A percentile compares a stretch with the other conserved stretches of the same genome.
These are phyloP conservation scores for Heteractis magnifica DNA, from an alignment of 92 coral and sea anemone genomes.

Conservation along the genomic window DNA sequence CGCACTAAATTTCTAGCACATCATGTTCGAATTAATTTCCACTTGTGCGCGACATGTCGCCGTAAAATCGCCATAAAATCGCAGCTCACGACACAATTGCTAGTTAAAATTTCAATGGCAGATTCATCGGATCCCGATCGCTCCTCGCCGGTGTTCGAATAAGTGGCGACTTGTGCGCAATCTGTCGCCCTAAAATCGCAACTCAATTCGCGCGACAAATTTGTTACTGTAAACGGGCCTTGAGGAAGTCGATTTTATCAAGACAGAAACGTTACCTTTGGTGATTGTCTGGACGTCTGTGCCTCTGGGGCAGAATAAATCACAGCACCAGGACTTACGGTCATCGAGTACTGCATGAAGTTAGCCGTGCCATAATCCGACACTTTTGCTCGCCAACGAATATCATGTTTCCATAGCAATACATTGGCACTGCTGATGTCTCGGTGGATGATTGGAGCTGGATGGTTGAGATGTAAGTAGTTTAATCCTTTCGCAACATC, in stretches of 20 bases:
- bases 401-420: conserved; percentile 73
- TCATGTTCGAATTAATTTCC: too few relatives aligned
- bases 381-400: conserved; percentile 74
- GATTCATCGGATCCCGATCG: too few relatives aligned
- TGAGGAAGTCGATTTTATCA: background rate
- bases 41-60: too few relatives aligned
- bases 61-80: too few relatives aligned
- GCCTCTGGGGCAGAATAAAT: conserved; percentile 86
- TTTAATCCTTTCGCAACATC: conserved; percentile 76
- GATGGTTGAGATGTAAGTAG: conserved; percentile 70
- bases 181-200: too few relatives aligned
- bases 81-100: too few relatives aligned
- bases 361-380: conserved; percentile 92
- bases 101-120: too few relatives aligned
- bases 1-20: too few relatives aligned
- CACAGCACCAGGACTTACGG: conserved; percentile 72
- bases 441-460: conserved; percentile 79
- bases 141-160: too few relatives aligned
- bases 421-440: conserved; percentile 91
- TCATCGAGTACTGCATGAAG: conserved; percentile 77
- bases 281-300: conserved; percentile 66
- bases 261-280: conserved; percentile 52
- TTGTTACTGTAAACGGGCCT: background rate
- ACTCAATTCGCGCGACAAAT: too few relatives aligned
- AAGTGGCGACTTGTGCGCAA: too few relatives aligned